Evolutionary conservation across 2,113 vertebrate genomes (phyloP).

Genomic region (Telmatochromis sp.): DNA sequence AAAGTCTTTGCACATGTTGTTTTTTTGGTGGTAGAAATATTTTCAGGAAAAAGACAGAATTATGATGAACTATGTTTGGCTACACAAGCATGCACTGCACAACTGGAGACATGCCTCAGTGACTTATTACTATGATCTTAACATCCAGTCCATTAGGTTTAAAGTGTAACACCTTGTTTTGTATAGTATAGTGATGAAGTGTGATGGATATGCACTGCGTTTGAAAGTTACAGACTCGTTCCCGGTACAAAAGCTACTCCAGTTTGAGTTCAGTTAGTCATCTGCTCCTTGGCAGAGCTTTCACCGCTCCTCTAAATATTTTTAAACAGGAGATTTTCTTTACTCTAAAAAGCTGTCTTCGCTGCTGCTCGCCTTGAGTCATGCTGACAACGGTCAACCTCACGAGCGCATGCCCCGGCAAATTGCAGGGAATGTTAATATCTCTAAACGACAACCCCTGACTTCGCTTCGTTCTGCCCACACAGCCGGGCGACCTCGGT

Average conservation of each 20-base stretch:
- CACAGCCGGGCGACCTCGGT: background rate
- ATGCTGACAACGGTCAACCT: slow-evolving; percentile 22
- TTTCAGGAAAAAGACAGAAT: background rate
- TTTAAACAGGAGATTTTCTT: background rate
- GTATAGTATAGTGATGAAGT: background rate
- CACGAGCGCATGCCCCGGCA: background rate
- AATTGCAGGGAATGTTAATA: slow-evolving; percentile 7
- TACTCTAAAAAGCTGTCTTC: background rate
- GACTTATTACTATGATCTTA: background rate
- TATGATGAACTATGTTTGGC: background rate
- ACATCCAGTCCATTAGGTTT: background rate
- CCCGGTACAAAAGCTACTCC: background rate
- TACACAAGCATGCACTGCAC: background rate
- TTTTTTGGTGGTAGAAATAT: background rate
- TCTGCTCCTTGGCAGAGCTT: background rate
- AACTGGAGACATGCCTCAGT: background rate
- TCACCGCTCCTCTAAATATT: background rate
- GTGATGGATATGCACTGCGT: background rate
- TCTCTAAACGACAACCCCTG: background rate
- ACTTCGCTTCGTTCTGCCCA: background rate
- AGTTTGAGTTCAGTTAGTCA: background rate
- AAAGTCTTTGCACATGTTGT: background rate
- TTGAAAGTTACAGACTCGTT: background rate
- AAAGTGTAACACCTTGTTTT: background rate
- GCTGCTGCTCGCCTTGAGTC: slow-evolving; percentile 23